These are phyloP conservation scores for Cheilosia pagana DNA, from an alignment of 2,888 invertebrate genomes.

Conservation along the genomic window DNA sequence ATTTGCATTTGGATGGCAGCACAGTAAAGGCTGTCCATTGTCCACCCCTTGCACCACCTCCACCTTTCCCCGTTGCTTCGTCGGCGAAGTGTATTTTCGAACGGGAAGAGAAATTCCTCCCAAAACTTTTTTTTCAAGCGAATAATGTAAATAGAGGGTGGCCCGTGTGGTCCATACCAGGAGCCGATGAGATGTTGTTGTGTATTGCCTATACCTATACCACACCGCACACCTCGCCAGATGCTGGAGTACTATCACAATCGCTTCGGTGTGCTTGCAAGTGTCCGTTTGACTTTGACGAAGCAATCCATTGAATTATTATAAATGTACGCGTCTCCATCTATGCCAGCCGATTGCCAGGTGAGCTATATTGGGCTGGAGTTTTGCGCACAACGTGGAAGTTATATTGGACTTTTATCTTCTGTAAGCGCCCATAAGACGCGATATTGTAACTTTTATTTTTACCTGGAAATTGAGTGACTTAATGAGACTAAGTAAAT, in stretches of 20 bases:
- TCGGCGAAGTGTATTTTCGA: slow-evolving; percentile 41
- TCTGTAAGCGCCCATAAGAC: slow-evolving; percentile 6
- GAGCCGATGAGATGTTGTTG: slow-evolving; percentile 28
- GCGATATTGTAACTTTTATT: not conserved
- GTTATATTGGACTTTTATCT: slow-evolving; percentile 8
- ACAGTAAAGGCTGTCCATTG: slow-evolving; percentile 20
- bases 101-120: slow-evolving; percentile 36
- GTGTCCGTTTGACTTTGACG: slow-evolving; percentile 48
- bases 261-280: slow-evolving; percentile 8
- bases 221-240: slow-evolving; percentile 16
- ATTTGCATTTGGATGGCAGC: slow-evolving; percentile 42
- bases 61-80: not conserved
- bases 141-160: slow-evolving; percentile 57
- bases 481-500: slow-evolving; percentile 40
- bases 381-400: not conserved
- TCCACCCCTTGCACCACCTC: not conserved
- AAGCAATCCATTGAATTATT: slow-evolving; percentile 41
- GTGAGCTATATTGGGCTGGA: slow-evolving; percentile 53
- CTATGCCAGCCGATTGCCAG: slow-evolving; percentile 23
- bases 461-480: slow-evolving; percentile 21
- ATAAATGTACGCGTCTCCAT: not conserved
- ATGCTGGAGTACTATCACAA: slow-evolving; percentile 17
- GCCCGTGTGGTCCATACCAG: slow-evolving; percentile 12
- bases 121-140: slow-evolving; percentile 18
- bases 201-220: slow-evolving; percentile 16